phyloP scores from a whole-genome alignment of 1,140 invertebrate genomes.

The Pseudobourletiella spinata region DNA sequence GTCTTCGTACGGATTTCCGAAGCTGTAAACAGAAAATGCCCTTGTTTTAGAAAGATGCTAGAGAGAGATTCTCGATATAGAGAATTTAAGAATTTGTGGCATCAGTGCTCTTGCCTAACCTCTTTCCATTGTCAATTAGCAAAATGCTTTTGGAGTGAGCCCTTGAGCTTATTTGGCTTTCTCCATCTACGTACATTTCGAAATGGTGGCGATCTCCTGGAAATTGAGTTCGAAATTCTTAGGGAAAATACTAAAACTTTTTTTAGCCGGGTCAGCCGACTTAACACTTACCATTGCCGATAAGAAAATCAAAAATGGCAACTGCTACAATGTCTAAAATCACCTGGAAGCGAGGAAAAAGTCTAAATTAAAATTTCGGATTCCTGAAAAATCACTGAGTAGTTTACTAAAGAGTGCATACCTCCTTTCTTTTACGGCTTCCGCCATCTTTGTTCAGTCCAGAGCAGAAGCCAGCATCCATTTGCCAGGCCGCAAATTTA shows the following conservation, averaged over 20 bases:
- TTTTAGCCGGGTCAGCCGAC: no score
- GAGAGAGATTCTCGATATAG: no score
- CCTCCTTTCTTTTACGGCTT: slow-evolving; percentile 7
- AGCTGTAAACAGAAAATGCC: slow-evolving; percentile 45
- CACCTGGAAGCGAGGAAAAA: slow-evolving; percentile 47
- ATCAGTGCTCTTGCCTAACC: slow-evolving; percentile 45
- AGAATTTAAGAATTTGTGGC: no score
- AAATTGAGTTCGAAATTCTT: no score
- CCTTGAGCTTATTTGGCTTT: slow-evolving; percentile 44
- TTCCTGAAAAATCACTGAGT: no score
- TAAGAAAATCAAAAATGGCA: slow-evolving; percentile 83
- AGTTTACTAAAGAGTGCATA: no score
- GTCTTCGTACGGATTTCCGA: slow-evolving; percentile 74
- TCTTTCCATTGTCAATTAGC: slow-evolving; percentile 89
- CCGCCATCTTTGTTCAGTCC: slow-evolving; percentile 3
- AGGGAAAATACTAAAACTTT: no score
- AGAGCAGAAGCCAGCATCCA: slow-evolving; percentile 15
- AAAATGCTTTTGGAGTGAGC: slow-evolving; percentile 49
- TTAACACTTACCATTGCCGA: slow-evolving; percentile 65
- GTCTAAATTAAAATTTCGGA: neutral
- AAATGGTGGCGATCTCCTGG: slow-evolving; percentile 73
- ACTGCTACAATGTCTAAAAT: slow-evolving; percentile 82
- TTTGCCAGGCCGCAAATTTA: slow-evolving; percentile 51
- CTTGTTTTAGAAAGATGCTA: no score
- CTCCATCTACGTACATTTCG: slow-evolving; percentile 55